A percentile compares a stretch with the other conserved stretches of the same genome.
phyloP scores from a whole-genome alignment of 2,888 invertebrate genomes.

The Oligia strigilis region DNA sequence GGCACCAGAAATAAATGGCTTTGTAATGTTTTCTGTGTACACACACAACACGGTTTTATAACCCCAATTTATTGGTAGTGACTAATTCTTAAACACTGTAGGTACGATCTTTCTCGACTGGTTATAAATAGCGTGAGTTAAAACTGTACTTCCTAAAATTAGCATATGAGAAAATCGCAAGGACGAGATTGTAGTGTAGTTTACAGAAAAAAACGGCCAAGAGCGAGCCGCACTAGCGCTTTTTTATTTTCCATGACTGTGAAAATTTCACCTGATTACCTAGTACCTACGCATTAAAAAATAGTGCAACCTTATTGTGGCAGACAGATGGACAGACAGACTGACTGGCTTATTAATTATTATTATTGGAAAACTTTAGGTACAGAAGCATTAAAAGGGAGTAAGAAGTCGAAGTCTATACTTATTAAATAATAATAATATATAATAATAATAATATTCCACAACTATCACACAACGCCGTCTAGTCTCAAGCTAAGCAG shows the following conservation, averaged over 20 bases:
- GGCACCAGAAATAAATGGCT: slow-evolving; percentile 54
- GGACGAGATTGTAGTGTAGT: not conserved
- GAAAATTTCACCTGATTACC: not conserved
- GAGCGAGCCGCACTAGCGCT: not conserved
- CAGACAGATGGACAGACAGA: no score
- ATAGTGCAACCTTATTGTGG: no score
- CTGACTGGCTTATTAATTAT: not conserved
- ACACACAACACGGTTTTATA: slow-evolving; percentile 44
- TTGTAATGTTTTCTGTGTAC: slow-evolving; percentile 51
- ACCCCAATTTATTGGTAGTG: slow-evolving; percentile 48
- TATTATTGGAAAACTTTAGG: not conserved
- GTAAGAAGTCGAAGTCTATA: not conserved
- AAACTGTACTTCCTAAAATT: not conserved
- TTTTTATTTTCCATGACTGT: not conserved
- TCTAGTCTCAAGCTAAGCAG: no score
- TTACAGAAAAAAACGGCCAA: not conserved
- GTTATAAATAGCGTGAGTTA: not conserved
- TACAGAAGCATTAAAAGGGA: not conserved
- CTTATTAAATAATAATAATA: not conserved
- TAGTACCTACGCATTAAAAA: not conserved
- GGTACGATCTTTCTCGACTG: not conserved
- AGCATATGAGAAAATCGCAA: not conserved
- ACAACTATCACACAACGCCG: no score
- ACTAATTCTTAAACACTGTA: slow-evolving; percentile 22
- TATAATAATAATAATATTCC: no score